Percentiles rank a stretch among this genome's conserved stretches.
Evolutionary conservation across 2,113 vertebrate species (phyloP).

Genomic region (Petaurus breviceps): DNA sequence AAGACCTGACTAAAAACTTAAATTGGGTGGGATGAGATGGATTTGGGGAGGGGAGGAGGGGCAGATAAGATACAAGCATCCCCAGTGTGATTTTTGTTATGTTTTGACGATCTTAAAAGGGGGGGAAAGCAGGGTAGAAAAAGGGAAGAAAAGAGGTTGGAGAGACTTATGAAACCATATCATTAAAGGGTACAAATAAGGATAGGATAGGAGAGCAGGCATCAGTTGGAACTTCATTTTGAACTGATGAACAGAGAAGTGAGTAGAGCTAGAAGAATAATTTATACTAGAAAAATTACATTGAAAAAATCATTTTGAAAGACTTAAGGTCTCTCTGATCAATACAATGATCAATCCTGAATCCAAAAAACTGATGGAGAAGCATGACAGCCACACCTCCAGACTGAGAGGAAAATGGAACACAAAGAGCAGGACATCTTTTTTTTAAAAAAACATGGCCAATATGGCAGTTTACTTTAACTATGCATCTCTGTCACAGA

Average conservation of each 20-base stretch:
- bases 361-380: background rate
- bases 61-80: background rate
- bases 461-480: too few species aligned
- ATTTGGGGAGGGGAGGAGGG: background rate
- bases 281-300: background rate
- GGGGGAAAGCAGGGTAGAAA: background rate
- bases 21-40: background rate
- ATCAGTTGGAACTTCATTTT: background rate
- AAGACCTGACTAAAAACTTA: background rate
- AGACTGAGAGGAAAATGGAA: background rate
- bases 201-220: background rate
- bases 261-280: background rate
- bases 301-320: background rate
- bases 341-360: background rate
- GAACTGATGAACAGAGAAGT: background rate
- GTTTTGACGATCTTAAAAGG: background rate
- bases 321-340: background rate
- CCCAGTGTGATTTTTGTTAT: background rate
- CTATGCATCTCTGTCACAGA: too few species aligned
- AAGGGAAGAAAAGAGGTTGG: background rate
- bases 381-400: background rate
- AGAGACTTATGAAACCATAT: background rate
- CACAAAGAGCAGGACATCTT: background rate
- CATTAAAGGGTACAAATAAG: background rate
- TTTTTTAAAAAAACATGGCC: background rate